These are phyloP conservation scores for Melikaiella ostensackeni DNA, from an alignment of 2,888 invertebrate genomes.

Conservation along the genomic window DNA sequence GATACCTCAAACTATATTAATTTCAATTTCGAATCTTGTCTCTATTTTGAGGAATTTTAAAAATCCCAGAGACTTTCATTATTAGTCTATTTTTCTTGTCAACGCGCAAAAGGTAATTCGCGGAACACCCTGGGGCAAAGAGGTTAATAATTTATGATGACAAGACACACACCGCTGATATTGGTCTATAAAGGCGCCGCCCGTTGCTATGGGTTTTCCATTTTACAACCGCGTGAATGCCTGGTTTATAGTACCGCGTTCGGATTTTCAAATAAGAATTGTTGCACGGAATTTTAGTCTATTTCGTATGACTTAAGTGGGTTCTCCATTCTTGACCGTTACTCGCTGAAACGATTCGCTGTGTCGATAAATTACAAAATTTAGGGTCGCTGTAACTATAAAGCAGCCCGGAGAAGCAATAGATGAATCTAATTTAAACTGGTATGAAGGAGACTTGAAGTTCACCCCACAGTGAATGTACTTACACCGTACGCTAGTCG, in stretches of 20 bases:
- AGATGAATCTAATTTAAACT: conserved; percentile 24
- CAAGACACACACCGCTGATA: conserved; percentile 70
- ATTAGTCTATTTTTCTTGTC: not conserved
- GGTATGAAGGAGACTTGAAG: not conserved
- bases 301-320: not conserved
- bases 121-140: conserved; percentile 37
- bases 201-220: conserved; percentile 54
- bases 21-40: not conserved
- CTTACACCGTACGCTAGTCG: too few species aligned
- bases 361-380: conserved; percentile 14
- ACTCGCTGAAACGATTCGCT: not conserved
- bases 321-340: not conserved
- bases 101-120: not conserved
- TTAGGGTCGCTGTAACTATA: conserved; percentile 28
- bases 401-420: conserved; percentile 8
- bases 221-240: conserved; percentile 44
- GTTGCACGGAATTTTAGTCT: not conserved
- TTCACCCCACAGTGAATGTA: not conserved
- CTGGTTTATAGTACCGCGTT: conserved; percentile 46
- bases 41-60: not conserved
- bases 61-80: not conserved
- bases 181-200: conserved; percentile 73
- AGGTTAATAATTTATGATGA: conserved; percentile 72
- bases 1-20: too few species aligned
- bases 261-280: conserved; percentile 38